Base-by-base conservation (phyloP, 2,888 invertebrate genomes). In the Hydriomena furcata region DNA sequence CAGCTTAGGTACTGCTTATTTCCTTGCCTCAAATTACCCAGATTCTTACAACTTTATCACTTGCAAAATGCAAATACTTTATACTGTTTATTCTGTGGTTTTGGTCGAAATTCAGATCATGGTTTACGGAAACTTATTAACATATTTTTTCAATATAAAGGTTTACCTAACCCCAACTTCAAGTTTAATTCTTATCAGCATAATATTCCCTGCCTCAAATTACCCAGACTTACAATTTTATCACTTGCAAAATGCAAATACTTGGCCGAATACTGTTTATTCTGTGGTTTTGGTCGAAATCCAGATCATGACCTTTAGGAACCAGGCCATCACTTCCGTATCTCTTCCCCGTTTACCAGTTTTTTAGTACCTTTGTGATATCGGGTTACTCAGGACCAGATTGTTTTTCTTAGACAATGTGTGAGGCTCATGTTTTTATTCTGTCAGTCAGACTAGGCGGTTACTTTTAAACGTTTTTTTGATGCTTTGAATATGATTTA, bases 91-190 rank as follows among this genome's bases (percentile, higher is more conserved):
- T 5, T 5, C 44, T 43, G 42, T 37, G 52, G 38, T 47, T 24
- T 27, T 37, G 25, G 31, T 37, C 37, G 38, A 51, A 59, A 58
- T 60, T 58, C 59, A 58, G 58, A 64, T 63, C 65, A 61, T 56
- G 78, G 81, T 79, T 82, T 82, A 82, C 80, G 49, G 46, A 58
- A 79, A 68, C 58, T n/a, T n/a, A n/a, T n/a, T n/a, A n/a, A n/a
- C n/a, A n/a, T n/a, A n/a, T n/a, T n/a, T n/a, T n/a, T n/a, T n/a
- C n/a, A n/a, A n/a, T n/a, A n/a, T n/a, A n/a, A n/a, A n/a, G n/a
- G n/a, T n/a, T n/a, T n/a, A n/a, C n/a, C n/a, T 35, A 5, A 30
- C 28, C n/a, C 10, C 40, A 40, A 20, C 20, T 11, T 11, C 21
- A n/a, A n/a, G n/a, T n/a, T n/a, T n/a, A n/a, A n/a, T 21, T 36